phyloP scores from a whole-genome alignment of 2,113 vertebrate species.

The Corythoichthys intestinalis region DNA sequence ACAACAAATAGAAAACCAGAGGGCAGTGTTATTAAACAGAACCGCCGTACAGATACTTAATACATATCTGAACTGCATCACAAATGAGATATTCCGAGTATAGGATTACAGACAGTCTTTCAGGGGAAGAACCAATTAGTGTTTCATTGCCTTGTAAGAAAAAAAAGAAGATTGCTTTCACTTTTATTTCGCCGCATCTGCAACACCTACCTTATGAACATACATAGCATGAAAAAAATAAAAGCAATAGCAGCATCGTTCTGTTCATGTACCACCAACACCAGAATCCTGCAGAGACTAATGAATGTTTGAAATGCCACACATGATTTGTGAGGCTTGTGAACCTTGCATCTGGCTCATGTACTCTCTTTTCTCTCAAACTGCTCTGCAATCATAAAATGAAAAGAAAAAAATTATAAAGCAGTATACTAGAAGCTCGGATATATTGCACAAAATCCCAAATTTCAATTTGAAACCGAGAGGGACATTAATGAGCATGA shows the following conservation, averaged over 20 bases:
- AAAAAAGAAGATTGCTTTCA: neutral
- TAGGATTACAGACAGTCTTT: neutral
- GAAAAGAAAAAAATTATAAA: slow-evolving; percentile 7
- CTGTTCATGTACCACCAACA: slow-evolving; percentile 6
- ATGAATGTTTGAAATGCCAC: slow-evolving; percentile 37
- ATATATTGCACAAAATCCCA: too few species aligned
- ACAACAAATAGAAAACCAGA: too few species aligned
- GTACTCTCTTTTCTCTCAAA: neutral
- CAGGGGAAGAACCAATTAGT: neutral
- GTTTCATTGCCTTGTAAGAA: neutral
- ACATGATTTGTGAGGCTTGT: slow-evolving; percentile 42
- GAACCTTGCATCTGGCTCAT: slow-evolving; percentile 8
- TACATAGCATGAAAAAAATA: slow-evolving; percentile 12
- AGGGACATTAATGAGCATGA: too few species aligned
- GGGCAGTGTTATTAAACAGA: neutral
- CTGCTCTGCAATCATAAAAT: neutral
- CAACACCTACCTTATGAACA: slow-evolving; percentile 15
- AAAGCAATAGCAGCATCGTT: slow-evolving; percentile 7
- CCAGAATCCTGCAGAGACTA: slow-evolving; percentile 6
- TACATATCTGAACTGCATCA: neutral
- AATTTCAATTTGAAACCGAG: too few species aligned
- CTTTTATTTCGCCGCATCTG: neutral
- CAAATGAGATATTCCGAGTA: neutral
- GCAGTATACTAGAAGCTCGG: too few species aligned
- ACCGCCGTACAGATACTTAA: neutral